Evolutionary conservation across 2,797 vertebrate genomes (phyloP).

Genomic region (Vespertilio murinus): DNA sequence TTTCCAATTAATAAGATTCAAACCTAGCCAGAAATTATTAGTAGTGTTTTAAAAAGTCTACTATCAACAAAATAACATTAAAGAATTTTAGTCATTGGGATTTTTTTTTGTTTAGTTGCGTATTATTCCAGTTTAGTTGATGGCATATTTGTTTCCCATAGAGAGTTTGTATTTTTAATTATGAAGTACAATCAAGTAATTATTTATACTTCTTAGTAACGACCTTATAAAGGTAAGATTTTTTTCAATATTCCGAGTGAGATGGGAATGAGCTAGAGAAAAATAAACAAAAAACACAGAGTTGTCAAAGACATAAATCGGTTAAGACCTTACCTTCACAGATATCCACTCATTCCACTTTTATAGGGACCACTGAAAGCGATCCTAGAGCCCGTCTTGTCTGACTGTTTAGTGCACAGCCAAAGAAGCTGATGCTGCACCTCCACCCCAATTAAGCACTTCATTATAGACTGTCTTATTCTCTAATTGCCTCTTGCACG

Average conservation of each 20-base stretch:
- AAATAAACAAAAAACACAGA: not conserved
- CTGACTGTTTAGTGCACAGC: not conserved
- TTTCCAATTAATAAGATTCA: not conserved
- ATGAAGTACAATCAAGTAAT: not conserved
- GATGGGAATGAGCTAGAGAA: not conserved
- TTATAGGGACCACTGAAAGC: not conserved
- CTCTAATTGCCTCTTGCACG: conserved; percentile 28
- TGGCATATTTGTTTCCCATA: not conserved
- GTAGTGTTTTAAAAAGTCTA: not conserved
- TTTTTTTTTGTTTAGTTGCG: not conserved
- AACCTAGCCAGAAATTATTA: not conserved
- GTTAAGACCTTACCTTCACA: not conserved
- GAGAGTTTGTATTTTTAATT: not conserved
- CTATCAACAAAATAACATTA: not conserved
- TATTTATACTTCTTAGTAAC: not conserved
- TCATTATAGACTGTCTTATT: conserved; percentile 36
- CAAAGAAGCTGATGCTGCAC: not conserved
- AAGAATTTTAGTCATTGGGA: not conserved
- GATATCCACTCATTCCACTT: not conserved
- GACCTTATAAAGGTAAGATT: not conserved
- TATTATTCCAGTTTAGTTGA: not conserved
- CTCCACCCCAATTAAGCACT: conserved; percentile 25
- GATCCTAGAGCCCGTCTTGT: not conserved
- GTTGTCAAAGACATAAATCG: not conserved
- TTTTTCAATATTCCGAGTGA: conserved; percentile 17